phyloP scores from a whole-genome alignment of 1,140 invertebrate species.

The Oedothorax gibbosus region DNA sequence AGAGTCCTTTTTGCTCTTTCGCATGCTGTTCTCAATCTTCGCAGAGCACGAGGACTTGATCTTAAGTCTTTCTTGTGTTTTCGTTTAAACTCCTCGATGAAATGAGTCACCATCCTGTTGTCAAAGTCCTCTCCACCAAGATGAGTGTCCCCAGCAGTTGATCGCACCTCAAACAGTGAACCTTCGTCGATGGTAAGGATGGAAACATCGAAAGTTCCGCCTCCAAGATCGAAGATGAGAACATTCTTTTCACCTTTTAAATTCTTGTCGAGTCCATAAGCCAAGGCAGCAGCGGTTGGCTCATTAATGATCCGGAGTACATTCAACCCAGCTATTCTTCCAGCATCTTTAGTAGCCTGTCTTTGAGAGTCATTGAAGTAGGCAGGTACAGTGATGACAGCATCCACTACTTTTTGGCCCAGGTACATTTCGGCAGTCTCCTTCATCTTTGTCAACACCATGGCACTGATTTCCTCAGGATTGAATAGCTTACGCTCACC shows the following conservation, averaged over 20 bases:
- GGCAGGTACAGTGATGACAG: constrained; percentile 62
- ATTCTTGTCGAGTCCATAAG: constrained; percentile 85
- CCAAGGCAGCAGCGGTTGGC: constrained; percentile 85
- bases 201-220: constrained; percentile 99
- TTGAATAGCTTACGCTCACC: background rate
- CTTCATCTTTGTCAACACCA: constrained; percentile 74
- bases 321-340: constrained; percentile 87
- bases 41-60: constrained; percentile 50
- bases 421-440: constrained; percentile 66
- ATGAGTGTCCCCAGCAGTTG: constrained; percentile 91
- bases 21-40: constrained; percentile 3
- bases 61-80: constrained; percentile 72
- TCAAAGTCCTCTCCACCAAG: constrained; percentile 83
- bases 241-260: constrained; percentile 94
- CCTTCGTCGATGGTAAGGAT: constrained; percentile 99
- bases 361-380: constrained; percentile 90
- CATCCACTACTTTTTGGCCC: constrained; percentile 66
- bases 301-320: constrained; percentile 86
- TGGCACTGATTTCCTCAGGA: background rate
- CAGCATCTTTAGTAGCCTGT: constrained; percentile 92
- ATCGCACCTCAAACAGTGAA: constrained; percentile 82
- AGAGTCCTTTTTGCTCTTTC: constrained; percentile 76
- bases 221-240: constrained; percentile 98
- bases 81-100: constrained; percentile 2
- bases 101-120: background rate